Evolutionary conservation across 2,888 invertebrate genomes (phyloP), one percentile per base, ranked within the genome.

Genomic region (Eilema sororculum): DNA sequence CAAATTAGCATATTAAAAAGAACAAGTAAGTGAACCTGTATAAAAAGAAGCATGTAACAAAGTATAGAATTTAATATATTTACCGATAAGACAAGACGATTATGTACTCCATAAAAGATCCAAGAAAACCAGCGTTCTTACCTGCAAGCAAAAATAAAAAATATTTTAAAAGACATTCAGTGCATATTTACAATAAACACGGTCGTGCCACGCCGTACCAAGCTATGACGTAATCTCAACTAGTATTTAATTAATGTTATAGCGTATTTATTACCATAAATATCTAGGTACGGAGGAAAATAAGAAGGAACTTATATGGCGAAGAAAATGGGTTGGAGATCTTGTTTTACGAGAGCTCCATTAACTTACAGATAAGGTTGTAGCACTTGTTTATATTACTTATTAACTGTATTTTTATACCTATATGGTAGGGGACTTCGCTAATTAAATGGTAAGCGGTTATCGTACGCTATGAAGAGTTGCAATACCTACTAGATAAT

Each of bases 151-250:
- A 79, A 82, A 82, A 84, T 16, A 73, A 65, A 71, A 80, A 67
- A 58, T 84, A 77, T 81, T 73, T 74, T 0, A 28, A 68, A 24
- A 0, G 0, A 0, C 0, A 9, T 78, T 83, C 58, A 68, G 71
- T 73, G 37, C 41, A 72, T 22, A 73, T 64, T 78, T 6, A 30
- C 24, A 4, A 37, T 63, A 67, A 24, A 28, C 56, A 62, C 10
- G 2, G 37, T 69, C 68, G 86, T 86, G 77, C 83, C 84, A 85
- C 67, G 70, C 72, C 65, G 86, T 87, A 76, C 80, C 86, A 84
- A 80, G 77, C 58, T 37, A 67, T 79, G 76, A 75, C 68, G 69
- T 71, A 60, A 73, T 68, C 67, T 69, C 41, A 61, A 58, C 37
- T 71, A 60, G 68, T 71, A 77, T 69, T 71, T 74, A 81, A 77